Conservation (phyloP, 2,797 vertebrate genomes). For the Miichthys miiuy region DNA sequence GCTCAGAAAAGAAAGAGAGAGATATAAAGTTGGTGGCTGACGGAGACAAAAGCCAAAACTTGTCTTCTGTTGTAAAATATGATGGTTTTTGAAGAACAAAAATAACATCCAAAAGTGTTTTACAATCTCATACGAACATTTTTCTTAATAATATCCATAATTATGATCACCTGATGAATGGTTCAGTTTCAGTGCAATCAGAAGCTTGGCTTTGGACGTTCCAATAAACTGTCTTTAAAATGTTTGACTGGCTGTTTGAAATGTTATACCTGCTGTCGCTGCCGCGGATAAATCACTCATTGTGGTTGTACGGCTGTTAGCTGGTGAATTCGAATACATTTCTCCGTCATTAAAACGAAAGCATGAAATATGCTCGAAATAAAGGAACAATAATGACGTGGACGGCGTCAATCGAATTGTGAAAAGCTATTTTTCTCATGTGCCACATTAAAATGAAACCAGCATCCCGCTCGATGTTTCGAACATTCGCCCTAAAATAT, state of each 20-base stretch:
- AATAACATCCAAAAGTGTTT: neutral
- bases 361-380: slow-evolving; percentile 38
- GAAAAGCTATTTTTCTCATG: neutral
- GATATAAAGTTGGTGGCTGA: neutral
- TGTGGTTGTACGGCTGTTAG: slow-evolving; percentile 27
- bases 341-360: slow-evolving; percentile 30
- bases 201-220: neutral
- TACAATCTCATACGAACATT: neutral
- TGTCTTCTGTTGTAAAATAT: neutral
- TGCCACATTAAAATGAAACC: neutral
- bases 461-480: neutral
- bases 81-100: neutral
- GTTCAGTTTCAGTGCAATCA: slow-evolving; percentile 29
- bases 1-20: slow-evolving; percentile 5
- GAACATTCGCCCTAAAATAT: neutral
- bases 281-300: slow-evolving; percentile 15
- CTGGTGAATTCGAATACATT: slow-evolving; percentile 21
- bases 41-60: neutral
- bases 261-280: slow-evolving; percentile 24
- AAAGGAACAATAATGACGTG: slow-evolving; percentile 11
- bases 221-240: slow-evolving; percentile 14
- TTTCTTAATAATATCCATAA: too few relatives aligned
- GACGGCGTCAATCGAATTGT: slow-evolving; percentile 14
- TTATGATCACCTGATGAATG: neutral
- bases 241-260: slow-evolving; percentile 11